Conservation (phyloP, 2,888 invertebrate species). For the Euproctis similis region DNA sequence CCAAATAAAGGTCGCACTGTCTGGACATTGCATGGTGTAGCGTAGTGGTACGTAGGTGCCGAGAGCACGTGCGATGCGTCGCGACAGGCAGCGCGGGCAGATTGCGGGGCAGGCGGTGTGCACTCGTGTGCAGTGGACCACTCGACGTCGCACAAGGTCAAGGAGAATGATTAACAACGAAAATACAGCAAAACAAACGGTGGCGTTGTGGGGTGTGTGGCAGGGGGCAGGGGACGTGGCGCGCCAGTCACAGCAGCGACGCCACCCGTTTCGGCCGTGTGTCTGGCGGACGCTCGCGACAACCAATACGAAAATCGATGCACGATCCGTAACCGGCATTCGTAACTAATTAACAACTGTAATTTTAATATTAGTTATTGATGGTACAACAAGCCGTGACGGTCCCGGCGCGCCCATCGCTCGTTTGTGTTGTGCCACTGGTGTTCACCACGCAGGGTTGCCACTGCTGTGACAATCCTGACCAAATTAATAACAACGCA, state of each 20-base stretch:
- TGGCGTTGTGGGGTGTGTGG: slow-evolving; percentile 57
- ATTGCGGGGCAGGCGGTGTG: slow-evolving; percentile 61
- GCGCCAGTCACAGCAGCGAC: slow-evolving; percentile 67
- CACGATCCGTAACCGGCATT: slow-evolving; percentile 66
- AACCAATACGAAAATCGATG: slow-evolving; percentile 71
- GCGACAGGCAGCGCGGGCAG: slow-evolving; percentile 56
- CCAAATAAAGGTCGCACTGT: slow-evolving; percentile 27
- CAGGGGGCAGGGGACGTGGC: slow-evolving; percentile 43
- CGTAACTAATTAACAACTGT: slow-evolving; percentile 47
- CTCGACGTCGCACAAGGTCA: slow-evolving; percentile 75
- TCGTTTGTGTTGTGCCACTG: slow-evolving; percentile 46
- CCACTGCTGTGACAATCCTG: slow-evolving; percentile 31
- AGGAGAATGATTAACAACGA: slow-evolving; percentile 78
- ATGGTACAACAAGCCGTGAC: slow-evolving; percentile 46
- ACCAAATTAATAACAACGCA: too few species aligned
- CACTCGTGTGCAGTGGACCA: slow-evolving; percentile 75
- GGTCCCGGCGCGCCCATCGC: slow-evolving; percentile 39
- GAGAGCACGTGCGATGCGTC: slow-evolving; percentile 68
- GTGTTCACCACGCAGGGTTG: slow-evolving; percentile 33
- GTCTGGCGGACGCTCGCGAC: slow-evolving; percentile 59
- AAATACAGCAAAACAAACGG: slow-evolving; percentile 76
- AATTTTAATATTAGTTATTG: slow-evolving; percentile 44
- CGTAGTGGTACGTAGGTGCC: slow-evolving; percentile 32
- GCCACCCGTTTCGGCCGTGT: slow-evolving; percentile 65
- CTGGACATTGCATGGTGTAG: slow-evolving; percentile 30